These are phyloP conservation scores for Heteropelma amictum DNA, from an alignment of 2,888 invertebrate species.

Conservation along the genomic window DNA sequence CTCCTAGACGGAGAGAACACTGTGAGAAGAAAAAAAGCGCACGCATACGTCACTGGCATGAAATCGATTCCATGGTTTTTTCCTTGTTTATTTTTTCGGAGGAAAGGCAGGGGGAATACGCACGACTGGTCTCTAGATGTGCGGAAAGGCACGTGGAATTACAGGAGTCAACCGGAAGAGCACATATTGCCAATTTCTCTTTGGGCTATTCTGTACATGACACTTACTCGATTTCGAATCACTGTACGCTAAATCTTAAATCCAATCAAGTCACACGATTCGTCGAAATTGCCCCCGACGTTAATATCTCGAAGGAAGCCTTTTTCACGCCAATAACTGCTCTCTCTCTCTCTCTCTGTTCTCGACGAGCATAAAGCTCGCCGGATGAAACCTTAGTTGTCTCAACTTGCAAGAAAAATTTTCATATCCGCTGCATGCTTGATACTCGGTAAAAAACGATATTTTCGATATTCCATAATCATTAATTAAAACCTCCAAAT, in stretches of 20 bases:
- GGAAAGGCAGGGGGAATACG: constrained; percentile 31
- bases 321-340: constrained; percentile 42
- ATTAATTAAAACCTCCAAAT: too few species aligned
- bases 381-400: constrained; percentile 36
- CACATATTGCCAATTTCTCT: constrained; percentile 37
- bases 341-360: constrained; percentile 31
- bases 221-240: constrained; percentile 21
- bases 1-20: background rate
- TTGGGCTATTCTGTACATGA: constrained; percentile 29
- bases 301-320: constrained; percentile 39
- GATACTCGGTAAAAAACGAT: too few species aligned
- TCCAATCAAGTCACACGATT: constrained; percentile 43
- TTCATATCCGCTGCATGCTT: background rate
- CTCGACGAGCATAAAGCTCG: constrained; percentile 13
- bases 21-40: background rate
- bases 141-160: constrained; percentile 30
- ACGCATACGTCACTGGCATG: constrained; percentile 32
- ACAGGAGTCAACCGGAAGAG: constrained; percentile 12
- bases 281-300: constrained; percentile 28
- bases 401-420: background rate
- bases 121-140: constrained; percentile 22
- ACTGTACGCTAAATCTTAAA: constrained; percentile 44
- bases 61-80: constrained; percentile 33
- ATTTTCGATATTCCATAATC: too few species aligned
- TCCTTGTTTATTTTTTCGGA: background rate